phyloP scores from a whole-genome alignment of 2,113 vertebrate genomes.

The Bothrops jararaca region DNA sequence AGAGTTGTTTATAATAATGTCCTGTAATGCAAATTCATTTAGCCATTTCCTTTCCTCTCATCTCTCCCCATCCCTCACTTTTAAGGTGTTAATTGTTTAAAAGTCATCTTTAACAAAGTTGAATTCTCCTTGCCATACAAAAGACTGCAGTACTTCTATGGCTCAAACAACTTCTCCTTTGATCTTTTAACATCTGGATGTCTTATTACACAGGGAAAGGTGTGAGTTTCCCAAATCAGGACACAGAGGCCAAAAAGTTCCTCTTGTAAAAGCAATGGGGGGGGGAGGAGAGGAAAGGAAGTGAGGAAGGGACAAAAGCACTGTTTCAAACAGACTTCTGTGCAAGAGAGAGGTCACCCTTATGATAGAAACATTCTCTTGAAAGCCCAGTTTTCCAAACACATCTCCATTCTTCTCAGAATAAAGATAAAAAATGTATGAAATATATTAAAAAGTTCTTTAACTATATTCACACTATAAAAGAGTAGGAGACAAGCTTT shows the following conservation, averaged over 20 bases:
- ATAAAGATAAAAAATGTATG: not conserved
- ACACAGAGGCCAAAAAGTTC: not conserved
- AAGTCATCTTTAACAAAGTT: not conserved
- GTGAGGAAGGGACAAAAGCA: not conserved
- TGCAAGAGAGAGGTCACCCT: not conserved
- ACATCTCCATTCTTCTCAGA: not conserved
- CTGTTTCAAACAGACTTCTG: not conserved
- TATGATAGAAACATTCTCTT: not conserved
- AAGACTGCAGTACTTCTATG: slow-evolving; percentile 13
- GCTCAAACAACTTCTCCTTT: slow-evolving; percentile 1
- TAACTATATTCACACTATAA: not conserved
- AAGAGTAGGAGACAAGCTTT: not conserved
- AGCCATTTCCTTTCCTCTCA: not conserved
- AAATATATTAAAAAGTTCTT: not conserved
- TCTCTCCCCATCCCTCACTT: not conserved
- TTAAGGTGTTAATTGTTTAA: slow-evolving; percentile 7
- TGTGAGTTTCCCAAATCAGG: slow-evolving; percentile 4
- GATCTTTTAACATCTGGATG: not conserved
- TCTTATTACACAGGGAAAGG: not conserved
- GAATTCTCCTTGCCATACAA: not conserved
- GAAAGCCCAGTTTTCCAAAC: not conserved
- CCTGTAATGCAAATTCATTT: not conserved
- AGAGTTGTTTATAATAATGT: not conserved
- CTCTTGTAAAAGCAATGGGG: not conserved
- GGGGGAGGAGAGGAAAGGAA: not conserved